Evolutionary conservation across 2,797 vertebrate genomes (phyloP).

Genomic region (Pantherophis vulpinus): DNA sequence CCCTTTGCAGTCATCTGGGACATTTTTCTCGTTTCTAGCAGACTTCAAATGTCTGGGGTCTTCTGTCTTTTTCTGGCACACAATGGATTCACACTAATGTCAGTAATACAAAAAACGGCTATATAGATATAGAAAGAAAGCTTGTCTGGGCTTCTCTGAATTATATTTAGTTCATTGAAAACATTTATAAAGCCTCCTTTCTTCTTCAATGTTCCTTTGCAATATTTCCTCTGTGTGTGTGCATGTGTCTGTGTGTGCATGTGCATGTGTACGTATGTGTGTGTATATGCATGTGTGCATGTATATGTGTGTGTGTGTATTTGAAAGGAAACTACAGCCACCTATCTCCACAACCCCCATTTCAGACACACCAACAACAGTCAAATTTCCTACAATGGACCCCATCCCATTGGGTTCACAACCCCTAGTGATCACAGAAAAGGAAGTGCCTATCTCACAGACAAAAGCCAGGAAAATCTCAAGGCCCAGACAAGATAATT

Average conservation of each 20-base stretch:
- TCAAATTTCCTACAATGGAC: too few relatives aligned
- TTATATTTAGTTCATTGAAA: constrained; percentile 23
- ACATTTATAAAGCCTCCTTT: constrained; percentile 12
- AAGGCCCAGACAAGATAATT: too few relatives aligned
- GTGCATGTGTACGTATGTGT: background rate
- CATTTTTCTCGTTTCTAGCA: background rate
- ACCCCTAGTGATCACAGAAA: too few relatives aligned
- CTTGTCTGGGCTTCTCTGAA: background rate
- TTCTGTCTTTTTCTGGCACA: background rate
- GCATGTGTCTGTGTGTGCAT: background rate
- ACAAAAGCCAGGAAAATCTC: too few relatives aligned
- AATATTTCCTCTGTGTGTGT: constrained; percentile 32
- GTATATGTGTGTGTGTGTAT: too few relatives aligned
- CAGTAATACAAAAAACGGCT: background rate
- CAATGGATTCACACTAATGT: background rate
- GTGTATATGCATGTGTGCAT: background rate
- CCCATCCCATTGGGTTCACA: too few relatives aligned
- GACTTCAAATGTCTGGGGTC: background rate
- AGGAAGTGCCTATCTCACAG: too few relatives aligned
- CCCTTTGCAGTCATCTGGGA: background rate
- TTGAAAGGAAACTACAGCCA: too few relatives aligned
- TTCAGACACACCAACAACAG: too few relatives aligned
- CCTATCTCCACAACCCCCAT: too few relatives aligned
- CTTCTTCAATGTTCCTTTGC: constrained; percentile 25
- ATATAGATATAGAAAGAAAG: background rate